Evolutionary conservation across 2,888 invertebrate genomes (phyloP).

Genomic region (Trachelus troglodyta): DNA sequence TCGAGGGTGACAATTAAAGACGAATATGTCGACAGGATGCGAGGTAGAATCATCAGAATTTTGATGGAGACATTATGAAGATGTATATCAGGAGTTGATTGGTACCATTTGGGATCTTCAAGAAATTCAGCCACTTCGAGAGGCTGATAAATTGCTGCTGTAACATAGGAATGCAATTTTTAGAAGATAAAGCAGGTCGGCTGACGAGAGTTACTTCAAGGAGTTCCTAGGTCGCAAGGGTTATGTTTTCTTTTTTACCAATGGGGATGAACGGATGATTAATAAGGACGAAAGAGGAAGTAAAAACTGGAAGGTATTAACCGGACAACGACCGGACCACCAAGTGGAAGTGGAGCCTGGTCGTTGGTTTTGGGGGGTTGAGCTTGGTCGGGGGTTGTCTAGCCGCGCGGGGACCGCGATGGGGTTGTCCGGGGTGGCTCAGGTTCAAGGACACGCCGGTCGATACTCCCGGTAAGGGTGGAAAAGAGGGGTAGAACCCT

Average conservation of each 20-base stretch:
- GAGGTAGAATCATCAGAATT: background rate
- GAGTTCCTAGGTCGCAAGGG: background rate
- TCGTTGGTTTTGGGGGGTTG: slow-evolving; percentile 44
- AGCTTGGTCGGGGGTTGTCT: slow-evolving; percentile 53
- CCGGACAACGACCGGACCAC: slow-evolving; percentile 12
- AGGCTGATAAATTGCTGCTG: slow-evolving; percentile 17
- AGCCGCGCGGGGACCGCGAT: slow-evolving; percentile 50
- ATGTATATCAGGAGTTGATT: background rate
- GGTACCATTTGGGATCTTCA: slow-evolving; percentile 11
- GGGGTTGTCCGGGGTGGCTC: slow-evolving; percentile 40
- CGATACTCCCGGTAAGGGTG: slow-evolving; percentile 48
- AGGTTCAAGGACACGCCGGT: slow-evolving; percentile 59
- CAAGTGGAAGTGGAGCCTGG: slow-evolving; percentile 19
- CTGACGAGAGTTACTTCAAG: too few species aligned
- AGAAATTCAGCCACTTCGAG: slow-evolving; percentile 21
- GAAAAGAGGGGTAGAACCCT: slow-evolving; percentile 6
- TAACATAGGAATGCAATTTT: slow-evolving; percentile 23
- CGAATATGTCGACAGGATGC: background rate
- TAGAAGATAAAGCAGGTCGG: background rate
- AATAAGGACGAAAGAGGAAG: background rate
- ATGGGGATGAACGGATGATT: background rate
- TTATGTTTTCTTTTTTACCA: background rate
- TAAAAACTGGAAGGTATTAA: slow-evolving; percentile 14
- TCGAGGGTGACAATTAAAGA: background rate
- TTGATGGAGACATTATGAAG: background rate